Percentiles rank a stretch among this genome's conserved stretches.
phyloP scores from a whole-genome alignment of 2,797 vertebrate genomes.

The Momotus momota region DNA sequence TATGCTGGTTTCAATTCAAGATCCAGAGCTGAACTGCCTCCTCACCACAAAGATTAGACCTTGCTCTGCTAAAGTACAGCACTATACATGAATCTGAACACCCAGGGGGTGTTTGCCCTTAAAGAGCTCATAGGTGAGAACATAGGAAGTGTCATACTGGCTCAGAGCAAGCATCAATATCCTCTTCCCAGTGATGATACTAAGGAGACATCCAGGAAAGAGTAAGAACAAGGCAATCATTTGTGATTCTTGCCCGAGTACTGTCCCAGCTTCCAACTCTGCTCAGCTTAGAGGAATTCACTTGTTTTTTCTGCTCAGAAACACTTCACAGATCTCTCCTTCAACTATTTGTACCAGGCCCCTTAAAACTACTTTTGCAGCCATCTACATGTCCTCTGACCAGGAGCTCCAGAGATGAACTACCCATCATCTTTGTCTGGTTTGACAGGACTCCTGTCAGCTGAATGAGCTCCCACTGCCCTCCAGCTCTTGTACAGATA shows the following conservation, averaged over 20 bases:
- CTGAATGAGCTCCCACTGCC: neutral
- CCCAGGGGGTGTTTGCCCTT: neutral
- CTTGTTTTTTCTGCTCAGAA: neutral
- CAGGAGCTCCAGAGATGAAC: neutral
- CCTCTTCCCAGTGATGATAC: neutral
- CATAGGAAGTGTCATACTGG: neutral
- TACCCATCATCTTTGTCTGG: neutral
- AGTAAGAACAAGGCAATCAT: neutral
- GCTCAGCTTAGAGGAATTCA: neutral
- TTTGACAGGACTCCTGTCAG: neutral
- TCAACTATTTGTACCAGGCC: neutral
- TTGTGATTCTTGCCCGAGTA: neutral
- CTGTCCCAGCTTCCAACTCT: neutral
- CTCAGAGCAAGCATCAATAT: neutral
- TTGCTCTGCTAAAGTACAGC: neutral
- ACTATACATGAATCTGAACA: neutral
- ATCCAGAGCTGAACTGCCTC: neutral
- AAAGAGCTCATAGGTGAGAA: neutral
- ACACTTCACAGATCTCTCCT: neutral
- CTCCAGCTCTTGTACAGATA: neutral
- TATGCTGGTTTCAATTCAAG: neutral
- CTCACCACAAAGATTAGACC: neutral
- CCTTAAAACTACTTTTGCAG: neutral
- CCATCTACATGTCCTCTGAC: neutral
- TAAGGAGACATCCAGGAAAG: neutral